A percentile compares a stretch with the other conserved stretches of the same genome.
These are phyloP conservation scores for Athene noctua DNA, from an alignment of 2,113 vertebrate genomes.

Conservation along the genomic window DNA sequence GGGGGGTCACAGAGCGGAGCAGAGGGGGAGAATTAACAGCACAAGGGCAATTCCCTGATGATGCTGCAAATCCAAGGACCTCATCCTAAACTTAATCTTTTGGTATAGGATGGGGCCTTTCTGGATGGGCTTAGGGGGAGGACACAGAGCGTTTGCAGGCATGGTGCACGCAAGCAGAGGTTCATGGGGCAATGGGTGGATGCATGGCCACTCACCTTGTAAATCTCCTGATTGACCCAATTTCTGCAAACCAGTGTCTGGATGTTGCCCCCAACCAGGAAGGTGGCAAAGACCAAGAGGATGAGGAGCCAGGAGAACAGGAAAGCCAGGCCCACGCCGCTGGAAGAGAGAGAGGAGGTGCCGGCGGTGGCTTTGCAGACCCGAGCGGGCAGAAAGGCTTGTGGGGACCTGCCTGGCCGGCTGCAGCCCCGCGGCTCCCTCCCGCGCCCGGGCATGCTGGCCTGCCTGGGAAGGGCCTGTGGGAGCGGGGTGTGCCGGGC, in stretches of 20 bases:
- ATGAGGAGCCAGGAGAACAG: conserved; percentile 78
- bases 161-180: fast-evolving
- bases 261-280: conserved; percentile 79
- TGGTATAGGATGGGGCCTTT: neutral
- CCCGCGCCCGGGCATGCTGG: neutral
- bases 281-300: conserved; percentile 76
- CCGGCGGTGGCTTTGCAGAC: neutral
- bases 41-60: neutral
- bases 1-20: too few species aligned
- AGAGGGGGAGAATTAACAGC: neutral
- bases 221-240: conserved; percentile 76
- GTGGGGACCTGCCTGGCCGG: neutral
- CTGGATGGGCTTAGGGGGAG: fast-evolving
- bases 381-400: neutral
- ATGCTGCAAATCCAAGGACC: neutral
- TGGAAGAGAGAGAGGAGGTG: conserved; percentile 14
- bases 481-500: neutral
- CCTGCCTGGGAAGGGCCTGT: neutral
- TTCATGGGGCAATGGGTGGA: fast-evolving
- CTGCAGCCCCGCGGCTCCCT: conserved; percentile 7
- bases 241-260: conserved; percentile 77
- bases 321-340: conserved; percentile 74
- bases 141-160: fast-evolving
- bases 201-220: conserved; percentile 58
- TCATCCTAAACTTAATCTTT: neutral